Evolutionary conservation across 2,888 invertebrate genomes (phyloP), one percentile per base, ranked within the genome.

Genomic region (Scelioninae gen. 1): DNA sequence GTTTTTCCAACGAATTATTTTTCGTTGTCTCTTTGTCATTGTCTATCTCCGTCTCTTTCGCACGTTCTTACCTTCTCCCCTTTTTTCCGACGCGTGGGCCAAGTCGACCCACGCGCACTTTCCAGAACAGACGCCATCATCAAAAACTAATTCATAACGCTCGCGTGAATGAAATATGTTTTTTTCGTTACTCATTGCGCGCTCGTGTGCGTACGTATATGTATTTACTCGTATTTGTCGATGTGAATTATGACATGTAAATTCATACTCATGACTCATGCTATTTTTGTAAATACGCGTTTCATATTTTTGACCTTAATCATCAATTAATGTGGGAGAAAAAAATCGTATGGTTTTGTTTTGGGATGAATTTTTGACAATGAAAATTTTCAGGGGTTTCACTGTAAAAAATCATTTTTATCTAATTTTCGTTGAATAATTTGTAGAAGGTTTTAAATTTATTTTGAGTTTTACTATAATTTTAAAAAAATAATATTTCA

Each of bases 11-110:
- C 55, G 31, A 40, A 51, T 45, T 72, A 77, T 68, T 72, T 60
- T n/a, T n/a, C n/a, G n/a, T 47, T 49, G 38, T n/a, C 43, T 68
- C 47, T 53, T 49, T 60, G 66, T 68, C 63, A 10, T n/a, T 29
- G 68, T 86, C 85, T 85, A 86, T 86, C 86, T 86, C 86, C 43
- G 31, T n/a, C n/a, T n/a, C n/a, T 15, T 31, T 16, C 43, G 5
- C 40, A n/a, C 38, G 38, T 51, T 55, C 34, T 45, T 29, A 23
- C 53, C 60, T n/a, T 53, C 47, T 58, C 32, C 56, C 79, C 66
- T 84, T 77, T 69, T 75, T n/a, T 15, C 15, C 60, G 31, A 49
- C 77, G 81, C 79, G 63, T 71, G 49, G 65, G 79, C 56, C 43
- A 49, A 69, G 23, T 55, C 68, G 66, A 15, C 80, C 74, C 55